Evolutionary conservation across 2,797 vertebrate genomes (phyloP).

Genomic region (Luscinia megarhynchos): DNA sequence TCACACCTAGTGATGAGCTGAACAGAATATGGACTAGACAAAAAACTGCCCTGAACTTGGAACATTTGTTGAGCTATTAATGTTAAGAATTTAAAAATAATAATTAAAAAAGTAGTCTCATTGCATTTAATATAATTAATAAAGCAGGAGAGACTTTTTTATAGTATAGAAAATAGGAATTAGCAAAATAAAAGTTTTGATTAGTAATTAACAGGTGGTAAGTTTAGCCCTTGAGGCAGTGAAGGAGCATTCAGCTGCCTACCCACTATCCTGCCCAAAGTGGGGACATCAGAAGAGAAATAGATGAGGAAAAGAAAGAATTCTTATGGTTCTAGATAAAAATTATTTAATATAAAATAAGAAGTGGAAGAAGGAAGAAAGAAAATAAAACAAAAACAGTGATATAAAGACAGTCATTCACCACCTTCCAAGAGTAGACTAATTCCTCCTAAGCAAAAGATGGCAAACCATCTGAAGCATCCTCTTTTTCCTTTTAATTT

Average conservation of each 20-base stretch:
- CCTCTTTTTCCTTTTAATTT: neutral
- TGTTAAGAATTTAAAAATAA: neutral
- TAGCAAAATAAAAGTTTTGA: neutral
- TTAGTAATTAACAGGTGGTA: neutral
- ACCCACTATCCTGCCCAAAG: fast-evolving
- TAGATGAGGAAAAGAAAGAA: neutral
- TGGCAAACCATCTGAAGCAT: fast-evolving
- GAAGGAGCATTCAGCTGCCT: neutral
- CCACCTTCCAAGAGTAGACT: neutral
- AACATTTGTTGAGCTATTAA: neutral
- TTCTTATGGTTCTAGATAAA: neutral
- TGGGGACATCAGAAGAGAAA: neutral
- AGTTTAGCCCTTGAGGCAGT: neutral
- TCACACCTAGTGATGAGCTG: neutral
- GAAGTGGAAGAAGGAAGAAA: neutral
- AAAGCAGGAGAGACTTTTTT: neutral
- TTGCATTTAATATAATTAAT: neutral
- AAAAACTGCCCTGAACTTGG: neutral
- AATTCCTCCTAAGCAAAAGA: neutral
- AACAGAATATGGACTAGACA: neutral
- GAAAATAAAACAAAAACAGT: neutral
- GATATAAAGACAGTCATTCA: neutral
- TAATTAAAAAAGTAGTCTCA: neutral
- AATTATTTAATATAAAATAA: neutral
- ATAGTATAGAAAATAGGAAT: neutral